Evolutionary conservation across 2,888 invertebrate genomes (phyloP).

Genomic region (Microctonus brassicae): DNA sequence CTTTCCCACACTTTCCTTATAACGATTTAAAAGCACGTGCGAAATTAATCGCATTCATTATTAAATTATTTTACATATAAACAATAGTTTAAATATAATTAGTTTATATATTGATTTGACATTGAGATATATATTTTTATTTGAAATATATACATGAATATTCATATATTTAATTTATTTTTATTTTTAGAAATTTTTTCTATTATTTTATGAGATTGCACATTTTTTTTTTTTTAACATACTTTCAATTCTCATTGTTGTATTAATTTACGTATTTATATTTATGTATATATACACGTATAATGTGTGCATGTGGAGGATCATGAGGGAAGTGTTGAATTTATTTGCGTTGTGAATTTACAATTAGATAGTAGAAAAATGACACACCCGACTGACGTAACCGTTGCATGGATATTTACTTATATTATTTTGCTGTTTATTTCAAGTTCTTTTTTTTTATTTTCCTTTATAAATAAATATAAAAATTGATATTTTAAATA

Average conservation of each 20-base stretch:
- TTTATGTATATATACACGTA: neutral
- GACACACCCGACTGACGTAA: slow-evolving; percentile 42
- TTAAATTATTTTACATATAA: neutral
- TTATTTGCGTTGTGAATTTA: slow-evolving; percentile 39
- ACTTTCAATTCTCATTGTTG: neutral
- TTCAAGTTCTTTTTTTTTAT: neutral
- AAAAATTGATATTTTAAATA: neutral
- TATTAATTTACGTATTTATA: too few relatives aligned
- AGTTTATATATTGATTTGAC: too few relatives aligned
- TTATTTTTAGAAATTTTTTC: neutral
- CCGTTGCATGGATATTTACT: slow-evolving; percentile 4
- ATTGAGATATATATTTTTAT: neutral
- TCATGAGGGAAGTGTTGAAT: slow-evolving; percentile 29
- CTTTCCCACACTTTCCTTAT: slow-evolving; percentile 69
- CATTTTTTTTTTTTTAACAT: neutral
- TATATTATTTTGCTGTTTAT: too few relatives aligned
- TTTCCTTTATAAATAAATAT: neutral
- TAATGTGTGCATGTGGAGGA: neutral
- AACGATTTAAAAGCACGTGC: slow-evolving; percentile 34
- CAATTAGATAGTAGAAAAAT: slow-evolving; percentile 34
- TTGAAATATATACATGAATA: neutral
- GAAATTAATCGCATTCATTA: slow-evolving; percentile 22
- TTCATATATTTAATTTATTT: too few relatives aligned
- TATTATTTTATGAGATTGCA: neutral
- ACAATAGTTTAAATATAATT: neutral